Base-by-base conservation (phyloP, 2,113 vertebrate genomes). In the Balaenoptera acutorostrata region DNA sequence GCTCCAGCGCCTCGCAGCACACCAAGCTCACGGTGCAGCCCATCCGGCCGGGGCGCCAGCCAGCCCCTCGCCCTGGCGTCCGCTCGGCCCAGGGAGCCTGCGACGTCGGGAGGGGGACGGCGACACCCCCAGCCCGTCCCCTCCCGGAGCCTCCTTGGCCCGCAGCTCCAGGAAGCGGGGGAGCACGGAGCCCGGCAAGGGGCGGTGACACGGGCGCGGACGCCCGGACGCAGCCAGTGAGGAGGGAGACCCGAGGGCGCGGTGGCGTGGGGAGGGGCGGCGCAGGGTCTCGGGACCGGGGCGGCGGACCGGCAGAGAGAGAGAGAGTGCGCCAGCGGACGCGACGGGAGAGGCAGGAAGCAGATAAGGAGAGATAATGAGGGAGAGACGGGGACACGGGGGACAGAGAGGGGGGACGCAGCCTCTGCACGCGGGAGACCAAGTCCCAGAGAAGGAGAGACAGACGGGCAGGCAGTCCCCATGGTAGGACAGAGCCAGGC, bases 21-120 rank as follows among this genome's bases (percentile, higher is more conserved):
- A 96, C 97, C 95, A 98, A 21, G 90, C 98, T 98, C 96, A 98
- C 97, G 1, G 97, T 95, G 97, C 97, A 98, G 95, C 98, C 97
- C 98, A 98, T 98, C 96, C n/a, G 74, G 83, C 95, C 57, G 1
- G 82, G 96, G 96, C 23, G 41, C 75, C 88, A 36, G 1, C 77
- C 91, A 77, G 39, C 69, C 93, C 97, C 92, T 86, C 12, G 12
- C 88, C 85, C 88, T 9, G 39, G 74, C 11, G 27, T 61, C 44
- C 6, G 63, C 72, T 14, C n/a, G 29, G 72, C 92, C 85, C 93
- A 9, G 82, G 74, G 52, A 61, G 81, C 82, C 92, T 21, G 61
- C 61, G 25, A 92, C 68, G 25, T 5, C 44, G 64, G 92, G 81
- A 59, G 21, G 57, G 71, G 80, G 63, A 78, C 13, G 59, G 95